Evolutionary conservation across 2,113 vertebrate species (phyloP).

Genomic region (Melanerpes formicivorus): DNA sequence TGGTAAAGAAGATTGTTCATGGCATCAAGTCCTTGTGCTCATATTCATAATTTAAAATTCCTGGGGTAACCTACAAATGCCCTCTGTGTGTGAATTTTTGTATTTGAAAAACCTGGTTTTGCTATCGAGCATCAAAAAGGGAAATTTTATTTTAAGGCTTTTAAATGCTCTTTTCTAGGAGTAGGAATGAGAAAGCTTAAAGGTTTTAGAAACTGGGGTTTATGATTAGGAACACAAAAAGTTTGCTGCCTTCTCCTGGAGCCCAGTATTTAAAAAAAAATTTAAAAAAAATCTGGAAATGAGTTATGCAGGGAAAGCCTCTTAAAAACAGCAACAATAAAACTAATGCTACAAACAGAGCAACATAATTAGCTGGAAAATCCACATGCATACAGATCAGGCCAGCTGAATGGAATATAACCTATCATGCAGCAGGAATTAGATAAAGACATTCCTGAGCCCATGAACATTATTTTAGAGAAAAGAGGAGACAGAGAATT

Average conservation of each 20-base stretch:
- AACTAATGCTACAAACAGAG: neutral
- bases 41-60: neutral
- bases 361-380: constrained; percentile 35
- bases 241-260: neutral
- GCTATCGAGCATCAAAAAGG: neutral
- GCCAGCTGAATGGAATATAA: neutral
- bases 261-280: neutral
- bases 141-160: neutral
- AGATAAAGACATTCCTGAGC: neutral
- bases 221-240: neutral
- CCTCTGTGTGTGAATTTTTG: neutral
- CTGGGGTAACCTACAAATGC: neutral
- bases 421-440: neutral
- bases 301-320: neutral
- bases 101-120: neutral
- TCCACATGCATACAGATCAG: neutral
- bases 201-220: neutral
- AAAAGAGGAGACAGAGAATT: neutral
- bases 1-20: neutral
- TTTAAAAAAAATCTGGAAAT: neutral
- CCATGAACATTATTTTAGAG: neutral
- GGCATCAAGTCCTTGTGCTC: neutral
- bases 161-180: neutral
- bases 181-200: neutral
- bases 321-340: neutral